These are phyloP conservation scores for Pseudomyrmex dendroicus DNA, from an alignment of 1,140 invertebrate species.

Conservation along the genomic window DNA sequence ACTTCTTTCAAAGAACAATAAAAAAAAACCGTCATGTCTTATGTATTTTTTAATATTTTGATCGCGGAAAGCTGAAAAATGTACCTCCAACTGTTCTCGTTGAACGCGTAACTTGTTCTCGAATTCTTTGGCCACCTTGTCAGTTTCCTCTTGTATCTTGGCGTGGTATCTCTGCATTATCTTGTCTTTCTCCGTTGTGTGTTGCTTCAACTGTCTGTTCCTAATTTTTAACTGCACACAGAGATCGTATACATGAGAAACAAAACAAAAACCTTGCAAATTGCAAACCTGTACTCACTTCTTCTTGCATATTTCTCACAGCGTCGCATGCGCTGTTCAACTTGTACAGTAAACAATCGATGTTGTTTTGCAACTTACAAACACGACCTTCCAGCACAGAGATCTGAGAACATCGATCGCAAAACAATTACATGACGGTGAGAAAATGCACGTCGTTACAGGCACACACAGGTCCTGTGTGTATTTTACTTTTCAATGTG, in stretches of 20 bases:
- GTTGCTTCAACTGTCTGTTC: conserved; percentile 88
- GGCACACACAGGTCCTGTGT: neutral
- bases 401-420: conserved; percentile 70
- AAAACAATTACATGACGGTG: neutral
- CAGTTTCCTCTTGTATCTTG: conserved; percentile 89
- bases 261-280: conserved; percentile 10
- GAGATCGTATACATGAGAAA: neutral
- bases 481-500: conserved; percentile 13
- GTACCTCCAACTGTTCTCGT: conserved; percentile 87
- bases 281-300: conserved; percentile 75
- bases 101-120: conserved; percentile 89
- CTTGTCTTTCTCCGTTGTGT: conserved; percentile 90
- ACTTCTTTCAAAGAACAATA: neutral
- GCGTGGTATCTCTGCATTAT: conserved; percentile 89
- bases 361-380: conserved; percentile 80
- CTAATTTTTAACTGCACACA: conserved; percentile 86
- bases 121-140: conserved; percentile 88
- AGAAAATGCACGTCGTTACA: neutral
- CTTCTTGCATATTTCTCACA: conserved; percentile 81
- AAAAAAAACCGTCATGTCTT: no score
- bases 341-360: conserved; percentile 81
- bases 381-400: conserved; percentile 83
- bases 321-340: conserved; percentile 83
- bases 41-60: neutral
- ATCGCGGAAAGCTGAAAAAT: neutral